Evolutionary conservation across 2,797 vertebrate species (phyloP).

Genomic region (Sciurus vulgaris): DNA sequence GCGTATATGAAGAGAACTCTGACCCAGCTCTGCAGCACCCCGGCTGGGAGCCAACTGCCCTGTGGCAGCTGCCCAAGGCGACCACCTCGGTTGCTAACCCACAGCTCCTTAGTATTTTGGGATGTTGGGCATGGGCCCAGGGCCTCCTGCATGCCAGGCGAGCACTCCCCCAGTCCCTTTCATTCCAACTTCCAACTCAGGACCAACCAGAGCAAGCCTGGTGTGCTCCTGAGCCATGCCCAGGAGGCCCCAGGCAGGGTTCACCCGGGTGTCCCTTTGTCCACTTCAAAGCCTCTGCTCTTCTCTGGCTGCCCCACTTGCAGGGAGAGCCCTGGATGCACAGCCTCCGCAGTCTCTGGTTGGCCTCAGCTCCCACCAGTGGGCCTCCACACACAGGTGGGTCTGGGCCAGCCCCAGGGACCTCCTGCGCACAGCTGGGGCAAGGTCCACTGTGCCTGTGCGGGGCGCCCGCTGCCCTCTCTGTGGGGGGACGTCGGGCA

Average conservation of each 20-base stretch:
- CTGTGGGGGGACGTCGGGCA: fast-evolving
- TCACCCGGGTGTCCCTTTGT: too few species aligned
- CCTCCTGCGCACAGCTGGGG: background rate
- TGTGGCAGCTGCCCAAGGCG: background rate
- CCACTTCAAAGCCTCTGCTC: background rate
- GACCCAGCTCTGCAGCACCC: too few species aligned
- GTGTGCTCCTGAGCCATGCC: too few species aligned
- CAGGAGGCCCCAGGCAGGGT: background rate
- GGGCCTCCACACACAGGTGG: too few species aligned
- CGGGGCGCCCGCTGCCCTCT: background rate
- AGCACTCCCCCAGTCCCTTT: background rate
- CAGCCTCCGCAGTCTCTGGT: too few species aligned
- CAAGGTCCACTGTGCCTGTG: background rate
- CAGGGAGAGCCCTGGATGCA: too few species aligned
- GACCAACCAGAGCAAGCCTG: background rate
- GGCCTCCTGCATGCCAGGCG: too few species aligned
- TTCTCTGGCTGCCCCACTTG: background rate
- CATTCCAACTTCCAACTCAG: background rate
- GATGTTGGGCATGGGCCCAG: too few species aligned
- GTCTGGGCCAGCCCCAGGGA: too few species aligned
- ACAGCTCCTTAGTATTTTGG: too few species aligned
- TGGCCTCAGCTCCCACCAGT: background rate
- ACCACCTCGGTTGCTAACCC: background rate
- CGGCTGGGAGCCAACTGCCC: too few species aligned
- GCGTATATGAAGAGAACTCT: background rate